Evolutionary conservation across 2,888 invertebrate species (phyloP).

Genomic region (Ommatoiulus sabulosus): DNA sequence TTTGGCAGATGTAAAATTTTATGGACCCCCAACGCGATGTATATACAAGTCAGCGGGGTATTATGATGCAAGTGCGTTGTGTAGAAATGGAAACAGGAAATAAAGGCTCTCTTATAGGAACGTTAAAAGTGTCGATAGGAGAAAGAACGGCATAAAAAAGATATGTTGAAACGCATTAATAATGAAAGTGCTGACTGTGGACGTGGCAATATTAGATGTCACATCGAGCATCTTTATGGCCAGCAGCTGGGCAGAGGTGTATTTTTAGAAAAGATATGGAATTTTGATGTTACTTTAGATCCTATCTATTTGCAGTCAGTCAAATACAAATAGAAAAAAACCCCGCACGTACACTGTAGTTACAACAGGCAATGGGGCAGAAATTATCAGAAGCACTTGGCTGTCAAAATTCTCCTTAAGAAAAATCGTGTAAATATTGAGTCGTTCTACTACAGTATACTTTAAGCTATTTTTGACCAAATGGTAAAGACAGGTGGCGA

Average conservation of each 20-base stretch:
- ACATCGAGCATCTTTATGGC: constrained; percentile 7
- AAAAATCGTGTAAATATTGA: background rate
- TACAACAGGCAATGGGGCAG: background rate
- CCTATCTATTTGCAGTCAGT: background rate
- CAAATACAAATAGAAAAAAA: background rate
- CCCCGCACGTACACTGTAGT: background rate
- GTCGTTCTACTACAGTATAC: background rate
- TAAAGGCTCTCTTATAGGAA: constrained; percentile 2
- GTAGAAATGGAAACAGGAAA: background rate
- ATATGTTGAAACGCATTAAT: constrained; percentile 44
- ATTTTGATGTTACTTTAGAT: constrained; percentile 15
- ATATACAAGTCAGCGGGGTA: constrained; percentile 16
- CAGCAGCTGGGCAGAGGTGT: background rate
- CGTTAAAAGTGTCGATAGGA: constrained; percentile 20
- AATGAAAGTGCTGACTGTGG: constrained; percentile 45
- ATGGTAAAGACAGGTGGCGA: too few relatives aligned
- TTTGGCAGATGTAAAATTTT: constrained; percentile 37
- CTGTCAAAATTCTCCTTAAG: background rate
- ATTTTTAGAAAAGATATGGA: constrained; percentile 38
- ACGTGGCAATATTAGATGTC: constrained; percentile 37
- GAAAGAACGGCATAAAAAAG: constrained; percentile 38
- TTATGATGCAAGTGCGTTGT: background rate
- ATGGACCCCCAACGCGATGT: background rate
- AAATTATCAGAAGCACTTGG: background rate
- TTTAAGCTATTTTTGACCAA: background rate